These are phyloP conservation scores for Malurus alboscapulatus DNA, from an alignment of 2,113 vertebrate genomes.

Conservation along the genomic window DNA sequence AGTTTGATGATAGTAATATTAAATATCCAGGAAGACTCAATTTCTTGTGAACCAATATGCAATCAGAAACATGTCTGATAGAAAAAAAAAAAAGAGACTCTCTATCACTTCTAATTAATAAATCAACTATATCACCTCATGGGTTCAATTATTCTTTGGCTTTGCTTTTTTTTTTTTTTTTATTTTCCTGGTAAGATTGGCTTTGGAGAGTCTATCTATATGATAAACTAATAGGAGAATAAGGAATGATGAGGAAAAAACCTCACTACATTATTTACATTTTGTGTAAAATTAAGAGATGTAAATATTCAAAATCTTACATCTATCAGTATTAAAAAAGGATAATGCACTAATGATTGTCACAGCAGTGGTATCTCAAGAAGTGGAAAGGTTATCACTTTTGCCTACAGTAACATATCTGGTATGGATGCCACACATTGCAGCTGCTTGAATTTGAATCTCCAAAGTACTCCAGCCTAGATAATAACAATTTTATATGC, in stretches of 20 bases:
- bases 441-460: background rate
- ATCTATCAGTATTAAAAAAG: background rate
- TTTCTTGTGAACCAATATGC: background rate
- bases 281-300: background rate
- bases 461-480: background rate
- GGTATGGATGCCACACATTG: background rate
- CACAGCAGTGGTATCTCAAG: background rate
- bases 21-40: background rate
- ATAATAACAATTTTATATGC: background rate
- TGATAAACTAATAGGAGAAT: background rate
- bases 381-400: background rate
- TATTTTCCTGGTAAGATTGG: background rate
- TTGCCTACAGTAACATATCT: background rate
- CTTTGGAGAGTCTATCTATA: background rate
- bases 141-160: background rate
- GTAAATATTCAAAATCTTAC: background rate
- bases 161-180: background rate
- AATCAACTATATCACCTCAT: background rate
- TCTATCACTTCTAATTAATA: background rate
- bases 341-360: background rate
- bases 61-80: background rate
- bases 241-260: background rate
- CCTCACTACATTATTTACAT: fast-evolving
- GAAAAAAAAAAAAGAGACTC: background rate
- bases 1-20: background rate